Percentiles rank a stretch among this genome's conserved stretches.
phyloP scores from a whole-genome alignment of 2,113 vertebrate species.

The Plectropomus leopardus region DNA sequence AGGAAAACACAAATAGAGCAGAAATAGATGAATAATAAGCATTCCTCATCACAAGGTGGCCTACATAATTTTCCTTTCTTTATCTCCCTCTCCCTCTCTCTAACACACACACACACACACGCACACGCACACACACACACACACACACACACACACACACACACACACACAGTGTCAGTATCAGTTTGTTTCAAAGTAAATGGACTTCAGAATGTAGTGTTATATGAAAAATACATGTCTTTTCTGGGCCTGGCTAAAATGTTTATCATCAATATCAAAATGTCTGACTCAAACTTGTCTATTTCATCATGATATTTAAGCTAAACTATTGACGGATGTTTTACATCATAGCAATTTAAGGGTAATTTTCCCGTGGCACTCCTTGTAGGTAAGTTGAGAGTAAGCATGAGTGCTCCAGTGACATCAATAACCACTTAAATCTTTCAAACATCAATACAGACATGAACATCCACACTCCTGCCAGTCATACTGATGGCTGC shows the following conservation, averaged over 20 bases:
- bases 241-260: background rate
- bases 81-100: background rate
- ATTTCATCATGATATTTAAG: background rate
- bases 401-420: background rate
- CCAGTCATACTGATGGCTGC: background rate
- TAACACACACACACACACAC: too few species aligned
- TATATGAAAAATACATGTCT: background rate
- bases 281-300: background rate
- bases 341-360: background rate
- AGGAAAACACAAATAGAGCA: conserved; percentile 57
- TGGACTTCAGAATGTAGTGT: background rate
- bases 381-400: background rate
- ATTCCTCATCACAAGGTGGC: conserved; percentile 36
- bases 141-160: too few species aligned
- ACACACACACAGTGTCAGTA: too few species aligned
- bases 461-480: background rate
- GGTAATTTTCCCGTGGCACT: background rate
- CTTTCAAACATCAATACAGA: conserved; percentile 4
- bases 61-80: conserved; percentile 25
- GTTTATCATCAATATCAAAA: background rate
- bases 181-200: too few species aligned
- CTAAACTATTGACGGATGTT: background rate
- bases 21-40: conserved; percentile 45
- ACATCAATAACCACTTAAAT: conserved; percentile 27
- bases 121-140: too few species aligned